Percentiles rank a stretch among this genome's conserved stretches.
Evolutionary conservation across 1,140 invertebrate genomes (phyloP).

Genomic region (Diploscapter pachys): DNA sequence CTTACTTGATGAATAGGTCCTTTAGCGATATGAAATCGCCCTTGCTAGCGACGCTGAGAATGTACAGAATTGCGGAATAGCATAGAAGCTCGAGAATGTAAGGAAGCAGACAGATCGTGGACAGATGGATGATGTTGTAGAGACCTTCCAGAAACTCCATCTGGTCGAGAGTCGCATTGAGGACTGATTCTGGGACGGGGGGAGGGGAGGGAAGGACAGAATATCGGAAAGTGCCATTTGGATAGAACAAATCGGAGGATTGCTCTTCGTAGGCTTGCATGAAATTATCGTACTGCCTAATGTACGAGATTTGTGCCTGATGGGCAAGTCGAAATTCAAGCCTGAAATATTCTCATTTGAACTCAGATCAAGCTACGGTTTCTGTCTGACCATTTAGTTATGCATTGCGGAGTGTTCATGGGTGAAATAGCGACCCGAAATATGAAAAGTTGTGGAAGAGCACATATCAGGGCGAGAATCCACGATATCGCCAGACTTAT

Average conservation of each 20-base stretch:
- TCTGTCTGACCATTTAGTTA: constrained; percentile 19
- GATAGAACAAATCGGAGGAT: constrained; percentile 3
- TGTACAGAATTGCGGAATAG: constrained; percentile 31
- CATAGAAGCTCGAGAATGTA: constrained; percentile 29
- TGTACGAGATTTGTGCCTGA: constrained; percentile 14
- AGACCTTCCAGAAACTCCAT: neutral
- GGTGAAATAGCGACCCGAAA: constrained; percentile 15
- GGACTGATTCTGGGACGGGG: constrained; percentile 11
- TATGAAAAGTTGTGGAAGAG: constrained; percentile 26
- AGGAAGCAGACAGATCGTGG: constrained; percentile 28
- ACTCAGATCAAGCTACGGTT: neutral
- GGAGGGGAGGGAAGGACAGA: neutral
- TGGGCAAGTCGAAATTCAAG: constrained; percentile 18
- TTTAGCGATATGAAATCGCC: constrained; percentile 16
- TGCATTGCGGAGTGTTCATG: constrained; percentile 22
- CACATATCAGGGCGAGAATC: constrained; percentile 25
- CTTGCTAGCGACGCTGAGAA: constrained; percentile 16
- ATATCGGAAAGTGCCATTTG: constrained; percentile 14
- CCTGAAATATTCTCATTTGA: constrained; percentile 5
- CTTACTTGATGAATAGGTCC: constrained; percentile 12
- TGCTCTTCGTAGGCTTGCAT: constrained; percentile 5
- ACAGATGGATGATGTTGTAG: constrained; percentile 29
- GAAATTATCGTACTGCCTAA: constrained; percentile 4
- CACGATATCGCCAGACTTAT: constrained; percentile 17
- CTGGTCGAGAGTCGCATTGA: constrained; percentile 13